A percentile compares a stretch with the other conserved stretches of the same genome.
Conservation (phyloP, 2,113 vertebrate genomes). For the Corythaeola cristata region DNA sequence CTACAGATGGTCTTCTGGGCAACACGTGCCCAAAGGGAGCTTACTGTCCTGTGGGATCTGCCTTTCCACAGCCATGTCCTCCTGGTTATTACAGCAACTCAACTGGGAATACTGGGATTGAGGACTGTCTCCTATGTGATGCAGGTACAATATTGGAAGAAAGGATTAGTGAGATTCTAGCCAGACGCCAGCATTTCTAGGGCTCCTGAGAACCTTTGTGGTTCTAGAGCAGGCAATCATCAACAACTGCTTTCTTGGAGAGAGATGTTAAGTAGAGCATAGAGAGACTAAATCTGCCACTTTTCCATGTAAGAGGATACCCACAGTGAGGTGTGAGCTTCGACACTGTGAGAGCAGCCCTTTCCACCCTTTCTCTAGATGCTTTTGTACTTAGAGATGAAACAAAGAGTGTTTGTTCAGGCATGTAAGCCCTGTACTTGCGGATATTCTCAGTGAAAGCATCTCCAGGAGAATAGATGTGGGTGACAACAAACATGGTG, state of each 20-base stretch:
- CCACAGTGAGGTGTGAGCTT: not conserved
- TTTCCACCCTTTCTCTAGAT: not conserved
- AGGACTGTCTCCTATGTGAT: slow-evolving; percentile 79
- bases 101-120: slow-evolving; percentile 66
- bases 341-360: not conserved
- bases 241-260: not conserved
- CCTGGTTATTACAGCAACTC: slow-evolving; percentile 80
- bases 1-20: slow-evolving; percentile 75
- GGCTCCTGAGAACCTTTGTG: not conserved
- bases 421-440: not conserved
- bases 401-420: not conserved
- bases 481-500: not conserved
- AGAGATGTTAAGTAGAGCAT: not conserved
- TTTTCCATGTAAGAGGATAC: not conserved
- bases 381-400: not conserved
- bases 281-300: not conserved
- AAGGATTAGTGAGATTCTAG: rapidly evolving
- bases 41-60: slow-evolving; percentile 82
- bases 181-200: not conserved
- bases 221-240: not conserved
- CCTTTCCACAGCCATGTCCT: slow-evolving; percentile 77
- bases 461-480: not conserved
- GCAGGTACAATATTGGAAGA: slow-evolving; percentile 68
- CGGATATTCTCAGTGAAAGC: not conserved
- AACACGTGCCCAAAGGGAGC: slow-evolving; percentile 78